These are phyloP conservation scores for Choloepus didactylus DNA, from an alignment of 2,797 vertebrate genomes.

Conservation along the genomic window DNA sequence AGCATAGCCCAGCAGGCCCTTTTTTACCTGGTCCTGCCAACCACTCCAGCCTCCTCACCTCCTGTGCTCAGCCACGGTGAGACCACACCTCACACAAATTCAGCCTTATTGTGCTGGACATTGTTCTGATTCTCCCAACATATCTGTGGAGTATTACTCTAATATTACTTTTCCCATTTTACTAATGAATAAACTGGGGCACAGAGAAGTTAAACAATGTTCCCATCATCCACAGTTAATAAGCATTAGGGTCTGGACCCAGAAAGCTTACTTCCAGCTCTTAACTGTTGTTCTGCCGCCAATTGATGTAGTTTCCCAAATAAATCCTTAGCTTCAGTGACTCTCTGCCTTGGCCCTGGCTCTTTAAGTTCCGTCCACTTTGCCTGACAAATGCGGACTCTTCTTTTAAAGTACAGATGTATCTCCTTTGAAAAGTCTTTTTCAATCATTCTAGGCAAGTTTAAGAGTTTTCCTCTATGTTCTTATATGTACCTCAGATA, in stretches of 20 bases:
- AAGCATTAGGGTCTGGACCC: not conserved
- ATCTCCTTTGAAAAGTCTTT: conserved; percentile 20
- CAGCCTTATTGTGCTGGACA: not conserved
- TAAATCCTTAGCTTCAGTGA: not conserved
- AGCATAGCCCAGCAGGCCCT: not conserved
- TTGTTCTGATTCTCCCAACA: not conserved
- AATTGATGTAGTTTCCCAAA: not conserved
- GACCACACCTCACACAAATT: not conserved
- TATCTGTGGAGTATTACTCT: not conserved
- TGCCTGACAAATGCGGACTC: not conserved
- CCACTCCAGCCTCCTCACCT: not conserved
- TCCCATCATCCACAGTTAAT: not conserved
- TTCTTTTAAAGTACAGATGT: not conserved
- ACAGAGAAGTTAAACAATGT: not conserved
- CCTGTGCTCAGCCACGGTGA: not conserved
- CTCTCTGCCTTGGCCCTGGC: not conserved
- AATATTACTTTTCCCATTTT: not conserved
- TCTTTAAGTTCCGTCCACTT: not conserved
- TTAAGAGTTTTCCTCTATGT: not conserved
- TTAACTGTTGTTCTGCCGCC: not conserved
- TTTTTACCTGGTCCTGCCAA: not conserved
- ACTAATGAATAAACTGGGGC: not conserved
- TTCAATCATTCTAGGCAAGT: not conserved
- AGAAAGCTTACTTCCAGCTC: not conserved
- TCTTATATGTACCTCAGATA: not conserved